Evolutionary conservation across 1,140 invertebrate species (phyloP), one percentile per base, ranked within the genome.

Genomic region (Psix sp.): DNA sequence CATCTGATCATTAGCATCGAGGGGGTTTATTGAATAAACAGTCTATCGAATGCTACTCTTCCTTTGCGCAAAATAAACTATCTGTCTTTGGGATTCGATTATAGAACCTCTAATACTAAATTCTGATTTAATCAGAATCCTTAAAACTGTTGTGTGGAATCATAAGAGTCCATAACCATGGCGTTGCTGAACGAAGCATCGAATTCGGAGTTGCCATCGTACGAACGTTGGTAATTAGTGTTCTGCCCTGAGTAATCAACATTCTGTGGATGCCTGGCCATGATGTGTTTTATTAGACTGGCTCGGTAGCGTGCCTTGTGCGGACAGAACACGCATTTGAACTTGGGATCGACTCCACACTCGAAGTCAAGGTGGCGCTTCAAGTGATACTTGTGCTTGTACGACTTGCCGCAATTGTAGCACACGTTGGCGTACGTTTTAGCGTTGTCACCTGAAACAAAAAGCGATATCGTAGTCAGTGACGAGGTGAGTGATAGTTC

Each of bases 301-400:
- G 85, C 86, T 57, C 89, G 90, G 42, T 89, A 89, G 13, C 90
- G 87, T 1, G 89, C 87, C 65, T 86, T 86, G 68, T 91, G 89
- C 1, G 87, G 83, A 62, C 89, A 90, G 43, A 87, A 83, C 2
- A 88, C 84, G 60, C 90, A 90, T 17, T 82, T 80, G 74, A 90
- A 90, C 73, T 89, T 87, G 1, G 89, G 88, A 63, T 89, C 87
- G 11, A 89, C 82, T n/a, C 89, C 89, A 62, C 90, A 91, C 70
- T 91, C 90, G 56, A 88, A 91, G 24, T 89, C 86, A 63, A 88
- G 82, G 68, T 91, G 90, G 11, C 87, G 83, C 51, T 86, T 87
- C 52, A 87, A 39, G 13, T 84, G 87, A 11, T 87, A 82, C 56
- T 87, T 88, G 31, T 89, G 87, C 48, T 89, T 90, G 78, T 90